Conservation (phyloP, 2,797 vertebrate species). For the Chelmon rostratus region DNA sequence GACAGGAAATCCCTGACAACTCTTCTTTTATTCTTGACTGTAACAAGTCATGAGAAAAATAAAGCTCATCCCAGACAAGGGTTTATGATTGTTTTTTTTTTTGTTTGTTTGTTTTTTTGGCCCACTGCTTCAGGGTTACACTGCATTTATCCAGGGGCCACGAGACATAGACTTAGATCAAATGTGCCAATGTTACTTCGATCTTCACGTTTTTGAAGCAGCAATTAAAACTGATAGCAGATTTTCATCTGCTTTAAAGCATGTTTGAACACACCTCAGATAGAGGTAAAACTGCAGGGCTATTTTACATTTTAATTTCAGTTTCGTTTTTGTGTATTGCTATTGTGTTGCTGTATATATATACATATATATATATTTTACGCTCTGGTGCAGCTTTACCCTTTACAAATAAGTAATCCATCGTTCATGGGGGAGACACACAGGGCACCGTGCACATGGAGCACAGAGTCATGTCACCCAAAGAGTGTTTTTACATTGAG, state of each 20-base stretch:
- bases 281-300: not conserved
- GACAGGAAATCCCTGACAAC: conserved; percentile 81
- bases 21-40: conserved; percentile 60
- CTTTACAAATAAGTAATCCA: conserved; percentile 62
- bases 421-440: conserved; percentile 47
- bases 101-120: not conserved
- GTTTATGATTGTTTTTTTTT: conserved; percentile 47
- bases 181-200: not conserved
- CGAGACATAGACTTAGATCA: conserved; percentile 1
- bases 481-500: conserved; percentile 71
- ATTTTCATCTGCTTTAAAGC: not conserved
- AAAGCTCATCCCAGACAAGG: conserved; percentile 51
- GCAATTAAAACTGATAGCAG: not conserved
- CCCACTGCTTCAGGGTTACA: not conserved
- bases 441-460: conserved; percentile 46
- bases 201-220: not conserved
- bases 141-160: conserved; percentile 30
- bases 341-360: not conserved
- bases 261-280: conserved; percentile 5
- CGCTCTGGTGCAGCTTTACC: conserved; percentile 34
- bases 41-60: conserved; percentile 62
- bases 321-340: not conserved
- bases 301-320: not conserved
- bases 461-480: conserved; percentile 67
- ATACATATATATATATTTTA: no score